phyloP scores from a whole-genome alignment of 2,113 vertebrate species.

The Alces alces region DNA sequence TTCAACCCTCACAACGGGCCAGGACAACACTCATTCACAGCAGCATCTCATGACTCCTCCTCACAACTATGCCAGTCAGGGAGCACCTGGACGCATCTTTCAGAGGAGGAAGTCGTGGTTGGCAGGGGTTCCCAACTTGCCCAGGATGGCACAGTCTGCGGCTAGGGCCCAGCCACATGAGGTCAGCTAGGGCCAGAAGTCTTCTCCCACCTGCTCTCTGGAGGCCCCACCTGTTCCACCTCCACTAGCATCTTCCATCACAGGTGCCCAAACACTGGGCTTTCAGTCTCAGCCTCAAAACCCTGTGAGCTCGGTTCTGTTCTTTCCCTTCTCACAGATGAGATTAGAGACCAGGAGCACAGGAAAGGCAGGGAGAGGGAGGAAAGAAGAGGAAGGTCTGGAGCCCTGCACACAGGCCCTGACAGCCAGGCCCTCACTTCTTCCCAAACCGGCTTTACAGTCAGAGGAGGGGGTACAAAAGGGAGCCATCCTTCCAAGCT shows the following conservation, averaged over 20 bases:
- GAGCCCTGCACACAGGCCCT: background rate
- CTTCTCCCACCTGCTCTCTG: background rate
- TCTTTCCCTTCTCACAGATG: background rate
- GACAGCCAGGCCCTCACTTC: background rate
- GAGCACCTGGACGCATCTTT: background rate
- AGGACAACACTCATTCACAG: fast-evolving
- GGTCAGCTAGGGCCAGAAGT: background rate
- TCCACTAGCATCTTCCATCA: background rate
- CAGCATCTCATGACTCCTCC: background rate
- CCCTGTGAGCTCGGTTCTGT: background rate
- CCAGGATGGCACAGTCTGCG: background rate
- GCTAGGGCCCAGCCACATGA: fast-evolving
- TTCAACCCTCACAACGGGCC: background rate
- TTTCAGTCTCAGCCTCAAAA: background rate
- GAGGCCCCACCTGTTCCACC: background rate
- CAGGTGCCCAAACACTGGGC: background rate
- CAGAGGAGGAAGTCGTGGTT: background rate
- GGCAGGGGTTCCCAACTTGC: background rate
- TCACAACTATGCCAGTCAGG: background rate
- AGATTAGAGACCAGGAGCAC: background rate
- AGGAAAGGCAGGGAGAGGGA: background rate
- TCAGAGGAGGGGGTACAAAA: background rate
- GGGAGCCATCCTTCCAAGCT: background rate
- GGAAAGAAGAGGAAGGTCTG: background rate
- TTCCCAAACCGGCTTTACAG: background rate